phyloP scores from a whole-genome alignment of 2,797 vertebrate species.

The Melanotaenia maccullochi region DNA sequence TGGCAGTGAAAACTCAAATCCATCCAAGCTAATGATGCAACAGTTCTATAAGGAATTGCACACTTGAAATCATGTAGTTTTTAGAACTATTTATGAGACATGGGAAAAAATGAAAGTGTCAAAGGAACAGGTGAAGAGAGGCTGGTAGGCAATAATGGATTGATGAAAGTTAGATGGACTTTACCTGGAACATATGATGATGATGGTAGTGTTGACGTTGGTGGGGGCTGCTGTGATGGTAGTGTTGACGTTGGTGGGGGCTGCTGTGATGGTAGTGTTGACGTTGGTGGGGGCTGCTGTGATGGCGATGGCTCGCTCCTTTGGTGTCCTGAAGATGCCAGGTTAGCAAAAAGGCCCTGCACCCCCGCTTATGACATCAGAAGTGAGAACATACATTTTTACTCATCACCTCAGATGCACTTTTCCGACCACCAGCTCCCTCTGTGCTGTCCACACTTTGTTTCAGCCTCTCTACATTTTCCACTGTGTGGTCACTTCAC shows the following conservation, averaged over 20 bases:
- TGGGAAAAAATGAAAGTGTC: conserved; percentile 10
- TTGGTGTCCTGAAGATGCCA: conserved; percentile 31
- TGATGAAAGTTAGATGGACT: conserved; percentile 29
- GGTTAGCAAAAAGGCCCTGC: conserved; percentile 43
- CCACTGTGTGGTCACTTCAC: neutral
- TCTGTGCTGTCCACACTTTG: conserved; percentile 12
- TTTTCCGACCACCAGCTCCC: conserved; percentile 19
- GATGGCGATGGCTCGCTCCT: conserved; percentile 51
- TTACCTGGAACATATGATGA: conserved; percentile 13
- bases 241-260: conserved; percentile 23
- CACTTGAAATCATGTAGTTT: neutral
- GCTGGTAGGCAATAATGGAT: conserved; percentile 12
- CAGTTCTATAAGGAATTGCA: neutral
- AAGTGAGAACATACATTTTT: conserved; percentile 49
- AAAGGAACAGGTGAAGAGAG: conserved; percentile 3
- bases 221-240: conserved; percentile 17
- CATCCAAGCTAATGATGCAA: neutral
- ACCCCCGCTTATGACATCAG: conserved; percentile 49
- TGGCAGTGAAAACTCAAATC: neutral
- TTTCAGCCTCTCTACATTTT: conserved; percentile 13
- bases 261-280: conserved; percentile 19
- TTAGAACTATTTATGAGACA: neutral
- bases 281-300: conserved; percentile 13
- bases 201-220: conserved; percentile 29
- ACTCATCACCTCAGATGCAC: conserved; percentile 38